A percentile compares a stretch with the other conserved stretches of the same genome.
Evolutionary conservation across 1,140 invertebrate genomes (phyloP).

Genomic region (Thaumetopoea pityocampa): DNA sequence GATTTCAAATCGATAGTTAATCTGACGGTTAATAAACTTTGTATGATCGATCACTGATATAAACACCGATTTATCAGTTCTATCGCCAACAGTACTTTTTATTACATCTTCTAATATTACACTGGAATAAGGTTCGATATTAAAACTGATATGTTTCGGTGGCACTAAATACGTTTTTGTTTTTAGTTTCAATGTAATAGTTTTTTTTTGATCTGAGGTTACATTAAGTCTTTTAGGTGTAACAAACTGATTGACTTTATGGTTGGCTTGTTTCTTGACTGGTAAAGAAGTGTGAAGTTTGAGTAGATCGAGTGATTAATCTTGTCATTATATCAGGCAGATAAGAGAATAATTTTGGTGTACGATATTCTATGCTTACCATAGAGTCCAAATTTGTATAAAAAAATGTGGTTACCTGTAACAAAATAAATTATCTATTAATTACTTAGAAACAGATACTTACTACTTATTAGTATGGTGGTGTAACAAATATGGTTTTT

Average conservation of each 20-base stretch:
- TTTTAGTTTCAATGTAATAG: conserved; percentile 31
- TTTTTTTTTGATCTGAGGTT: conserved; percentile 45
- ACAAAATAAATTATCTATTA: conserved; percentile 17
- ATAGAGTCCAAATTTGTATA: not conserved
- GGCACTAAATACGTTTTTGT: conserved; percentile 11
- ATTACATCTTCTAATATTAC: conserved; percentile 14
- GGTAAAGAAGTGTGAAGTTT: not conserved
- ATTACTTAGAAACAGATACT: too few relatives aligned
- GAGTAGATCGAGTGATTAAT: not conserved
- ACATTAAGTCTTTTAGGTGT: conserved; percentile 34
- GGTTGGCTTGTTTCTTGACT: conserved; percentile 39
- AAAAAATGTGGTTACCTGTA: conserved; percentile 25
- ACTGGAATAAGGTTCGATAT: conserved; percentile 19
- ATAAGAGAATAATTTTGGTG: too few relatives aligned
- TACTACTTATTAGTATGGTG: too few relatives aligned
- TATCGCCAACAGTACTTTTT: conserved; percentile 2
- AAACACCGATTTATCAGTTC: conserved; percentile 22
- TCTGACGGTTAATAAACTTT: conserved; percentile 51
- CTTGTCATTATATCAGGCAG: not conserved
- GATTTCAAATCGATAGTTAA: conserved; percentile 49
- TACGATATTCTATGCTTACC: not conserved
- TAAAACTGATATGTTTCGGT: not conserved
- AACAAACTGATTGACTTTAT: conserved; percentile 50
- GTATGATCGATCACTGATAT: conserved; percentile 47
- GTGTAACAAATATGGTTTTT: too few relatives aligned